These are phyloP conservation scores for Coregonus ussuriensis DNA, from an alignment of 2,797 vertebrate genomes.

Conservation along the genomic window DNA sequence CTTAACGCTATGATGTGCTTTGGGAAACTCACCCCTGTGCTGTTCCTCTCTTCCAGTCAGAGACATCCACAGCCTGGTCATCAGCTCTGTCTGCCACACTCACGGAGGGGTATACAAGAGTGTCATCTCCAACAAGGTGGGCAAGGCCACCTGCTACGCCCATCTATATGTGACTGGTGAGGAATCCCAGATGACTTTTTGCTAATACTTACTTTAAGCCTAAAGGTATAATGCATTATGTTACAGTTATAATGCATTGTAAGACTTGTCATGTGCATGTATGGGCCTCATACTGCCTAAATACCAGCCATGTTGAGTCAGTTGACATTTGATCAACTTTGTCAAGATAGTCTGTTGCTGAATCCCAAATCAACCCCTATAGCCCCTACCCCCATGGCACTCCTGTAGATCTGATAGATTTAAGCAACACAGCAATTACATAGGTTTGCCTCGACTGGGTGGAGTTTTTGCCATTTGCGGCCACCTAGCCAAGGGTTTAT, in stretches of 20 bases:
- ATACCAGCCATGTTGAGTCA: too few relatives aligned
- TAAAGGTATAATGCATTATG: neutral
- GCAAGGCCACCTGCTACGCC: slow-evolving; percentile 96
- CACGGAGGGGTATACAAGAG: slow-evolving; percentile 98
- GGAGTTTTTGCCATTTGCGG: neutral
- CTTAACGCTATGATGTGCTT: neutral
- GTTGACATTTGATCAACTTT: too few relatives aligned
- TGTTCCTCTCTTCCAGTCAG: slow-evolving; percentile 76
- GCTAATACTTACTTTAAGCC: neutral
- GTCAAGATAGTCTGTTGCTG: too few relatives aligned
- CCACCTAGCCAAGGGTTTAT: neutral
- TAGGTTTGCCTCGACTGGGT: neutral
- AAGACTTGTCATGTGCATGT: too few relatives aligned
- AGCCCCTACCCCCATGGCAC: too few relatives aligned
- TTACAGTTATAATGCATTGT: neutral
- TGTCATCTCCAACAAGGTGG: slow-evolving; percentile 97
- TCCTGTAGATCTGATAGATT: neutral
- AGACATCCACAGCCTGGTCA: slow-evolving; percentile 92
- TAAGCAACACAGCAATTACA: neutral
- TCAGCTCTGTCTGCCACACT: slow-evolving; percentile 84
- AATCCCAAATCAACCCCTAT: too few relatives aligned
- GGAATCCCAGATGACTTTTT: slow-evolving; percentile 25
- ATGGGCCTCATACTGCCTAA: too few relatives aligned
- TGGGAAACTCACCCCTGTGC: neutral
- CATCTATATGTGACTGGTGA: slow-evolving; percentile 96